Conservation (phyloP, 1,140 invertebrate genomes). For the Drosophila orosa region DNA sequence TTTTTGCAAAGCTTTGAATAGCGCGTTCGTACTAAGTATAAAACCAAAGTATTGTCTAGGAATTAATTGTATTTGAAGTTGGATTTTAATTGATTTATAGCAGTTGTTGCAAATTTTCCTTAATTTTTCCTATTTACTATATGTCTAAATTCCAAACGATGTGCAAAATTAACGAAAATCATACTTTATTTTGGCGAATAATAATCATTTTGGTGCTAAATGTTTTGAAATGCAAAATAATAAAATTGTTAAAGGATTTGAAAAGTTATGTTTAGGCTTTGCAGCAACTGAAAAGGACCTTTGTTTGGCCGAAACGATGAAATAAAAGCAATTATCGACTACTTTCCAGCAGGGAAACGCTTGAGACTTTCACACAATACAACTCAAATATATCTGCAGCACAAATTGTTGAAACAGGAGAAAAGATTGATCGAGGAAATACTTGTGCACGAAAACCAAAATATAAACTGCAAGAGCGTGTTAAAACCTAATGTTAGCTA, state of each 20-base stretch:
- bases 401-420: constrained; percentile 48
- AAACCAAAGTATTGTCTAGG: constrained; percentile 75
- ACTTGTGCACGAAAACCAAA: constrained; percentile 66
- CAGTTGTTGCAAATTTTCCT: constrained; percentile 70
- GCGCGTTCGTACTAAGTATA: constrained; percentile 28
- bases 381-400: constrained; percentile 46
- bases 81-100: constrained; percentile 25
- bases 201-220: constrained; percentile 83
- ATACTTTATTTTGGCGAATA: constrained; percentile 49
- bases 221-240: constrained; percentile 55
- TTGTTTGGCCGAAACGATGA: constrained; percentile 6
- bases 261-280: constrained; percentile 68
- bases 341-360: constrained; percentile 42
- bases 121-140: constrained; percentile 63
- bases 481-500: constrained; percentile 57
- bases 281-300: constrained; percentile 54
- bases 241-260: constrained; percentile 60
- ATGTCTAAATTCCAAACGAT: constrained; percentile 52
- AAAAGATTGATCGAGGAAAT: constrained; percentile 49
- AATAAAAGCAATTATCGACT: constrained; percentile 46
- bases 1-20: constrained; percentile 47
- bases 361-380: constrained; percentile 23
- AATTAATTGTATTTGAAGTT: constrained; percentile 40
- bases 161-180: constrained; percentile 53
- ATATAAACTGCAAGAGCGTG: constrained; percentile 50